Base-by-base conservation (phyloP, 2,888 invertebrate genomes). In the Chymomyza amoena region DNA sequence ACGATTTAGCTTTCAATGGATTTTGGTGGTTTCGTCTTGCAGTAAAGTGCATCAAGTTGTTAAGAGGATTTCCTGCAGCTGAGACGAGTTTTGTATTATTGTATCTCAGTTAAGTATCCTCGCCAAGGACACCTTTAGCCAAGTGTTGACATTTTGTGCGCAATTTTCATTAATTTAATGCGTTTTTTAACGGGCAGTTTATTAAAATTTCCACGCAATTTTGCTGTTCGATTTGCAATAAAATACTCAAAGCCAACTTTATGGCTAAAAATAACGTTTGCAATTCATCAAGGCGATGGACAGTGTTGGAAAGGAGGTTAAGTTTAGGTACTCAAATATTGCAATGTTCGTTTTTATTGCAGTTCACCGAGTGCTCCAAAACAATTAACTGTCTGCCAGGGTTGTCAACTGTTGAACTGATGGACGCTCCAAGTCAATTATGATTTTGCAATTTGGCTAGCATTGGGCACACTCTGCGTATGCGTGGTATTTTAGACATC, bases 351-450 rank as follows among this genome's bases (percentile, higher is more conserved):
- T 10, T 39, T 39, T 39, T 6, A 39, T 39, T 39, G 39, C 13
- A 39, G 39, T n/a, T n/a, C 39, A 39, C 10, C 6, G 32, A 32
- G 32, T 6, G 32, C 6, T 9, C 7, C 32, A 32, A 13, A 45
- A 45, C 39, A 45, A 13, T 45, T 45, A 3, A 45, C 39, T 45
- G 39, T 45, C 39, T 45, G 39, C 39, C 39, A 45, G 39, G 13
- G 39, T 13, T 45, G 39, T 13, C 13, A 45, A 45, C 39, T 45
- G 39, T 45, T 45, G 7, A 32, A 73, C 73, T 80, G 79, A 83
- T 76, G 65, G 78, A 70, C 67, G 69, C 65, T 60, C 67, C 61
- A 57, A 50, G 56, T 54, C 79, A 80, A 83, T 78, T 80, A 80
- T 74, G 72, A 71, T 69, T 72, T 84, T 69, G 72, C 80, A 76